Evolutionary conservation across 2,113 vertebrate species (phyloP).

Genomic region (Takifugu flavidus): DNA sequence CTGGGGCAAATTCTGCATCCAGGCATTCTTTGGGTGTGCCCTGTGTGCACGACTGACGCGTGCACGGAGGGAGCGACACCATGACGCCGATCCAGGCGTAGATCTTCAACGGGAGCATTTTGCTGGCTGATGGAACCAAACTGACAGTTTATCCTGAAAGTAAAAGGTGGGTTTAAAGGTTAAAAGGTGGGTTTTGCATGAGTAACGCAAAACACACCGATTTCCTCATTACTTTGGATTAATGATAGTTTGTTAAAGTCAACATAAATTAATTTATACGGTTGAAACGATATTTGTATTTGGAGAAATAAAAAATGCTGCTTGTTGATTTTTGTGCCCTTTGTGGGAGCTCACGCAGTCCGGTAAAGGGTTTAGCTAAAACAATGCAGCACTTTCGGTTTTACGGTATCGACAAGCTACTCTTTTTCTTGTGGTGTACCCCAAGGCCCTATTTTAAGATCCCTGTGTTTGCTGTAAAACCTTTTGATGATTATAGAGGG

Average conservation of each 20-base stretch:
- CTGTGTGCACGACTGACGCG: constrained; percentile 35
- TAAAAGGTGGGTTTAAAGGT: background rate
- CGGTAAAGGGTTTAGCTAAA: no score
- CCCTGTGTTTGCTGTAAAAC: no score
- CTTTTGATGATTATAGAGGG: no score
- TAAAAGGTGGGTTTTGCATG: background rate
- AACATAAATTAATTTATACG: no score
- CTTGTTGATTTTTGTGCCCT: no score
- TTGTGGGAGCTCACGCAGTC: no score
- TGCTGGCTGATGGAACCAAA: background rate
- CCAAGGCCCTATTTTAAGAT: background rate
- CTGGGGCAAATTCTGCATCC: constrained; percentile 65
- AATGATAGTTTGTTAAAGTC: no score
- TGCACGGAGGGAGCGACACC: constrained; percentile 31
- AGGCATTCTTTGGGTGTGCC: constrained; percentile 58
- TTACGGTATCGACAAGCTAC: background rate
- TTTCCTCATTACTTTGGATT: no score
- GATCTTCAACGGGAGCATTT: constrained; percentile 26
- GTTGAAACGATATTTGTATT: no score
- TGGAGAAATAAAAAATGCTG: no score
- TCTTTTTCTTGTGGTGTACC: background rate
- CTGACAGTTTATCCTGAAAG: constrained; percentile 22
- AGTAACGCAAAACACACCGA: no score
- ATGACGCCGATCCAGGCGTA: constrained; percentile 21
- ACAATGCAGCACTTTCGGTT: background rate